Conservation (phyloP, 2,113 vertebrate species). For the Platichthys stellatus region DNA sequence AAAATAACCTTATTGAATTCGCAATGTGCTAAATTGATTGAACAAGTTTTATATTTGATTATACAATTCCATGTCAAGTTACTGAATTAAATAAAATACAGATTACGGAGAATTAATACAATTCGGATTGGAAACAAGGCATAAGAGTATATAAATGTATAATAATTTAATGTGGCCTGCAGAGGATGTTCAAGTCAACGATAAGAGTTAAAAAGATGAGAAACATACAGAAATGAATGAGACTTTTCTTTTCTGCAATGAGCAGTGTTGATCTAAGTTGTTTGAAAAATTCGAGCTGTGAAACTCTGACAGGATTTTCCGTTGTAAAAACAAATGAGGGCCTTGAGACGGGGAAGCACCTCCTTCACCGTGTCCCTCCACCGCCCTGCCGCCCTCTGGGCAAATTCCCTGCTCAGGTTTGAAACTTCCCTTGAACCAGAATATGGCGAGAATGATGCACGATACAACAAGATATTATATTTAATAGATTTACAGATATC, state of each 20-base stretch:
- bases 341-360: constrained; percentile 34
- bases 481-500: too few relatives aligned
- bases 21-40: too few relatives aligned
- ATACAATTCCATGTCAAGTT: too few relatives aligned
- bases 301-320: constrained; percentile 42
- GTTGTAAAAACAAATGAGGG: constrained; percentile 55
- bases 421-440: background rate
- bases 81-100: too few relatives aligned
- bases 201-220: too few relatives aligned
- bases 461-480: background rate
- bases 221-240: background rate
- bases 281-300: constrained; percentile 6
- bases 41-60: too few relatives aligned
- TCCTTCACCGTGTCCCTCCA: background rate
- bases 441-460: background rate
- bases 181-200: constrained; percentile 28
- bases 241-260: background rate
- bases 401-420: background rate
- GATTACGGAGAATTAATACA: too few relatives aligned
- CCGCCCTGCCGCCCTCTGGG: constrained; percentile 6
- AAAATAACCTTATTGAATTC: too few relatives aligned
- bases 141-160: background rate
- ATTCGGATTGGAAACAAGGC: too few relatives aligned
- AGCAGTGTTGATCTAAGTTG: background rate
- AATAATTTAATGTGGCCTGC: background rate